These are phyloP conservation scores for Falcaria lacertinaria DNA, from an alignment of 2,888 invertebrate species.

Conservation along the genomic window DNA sequence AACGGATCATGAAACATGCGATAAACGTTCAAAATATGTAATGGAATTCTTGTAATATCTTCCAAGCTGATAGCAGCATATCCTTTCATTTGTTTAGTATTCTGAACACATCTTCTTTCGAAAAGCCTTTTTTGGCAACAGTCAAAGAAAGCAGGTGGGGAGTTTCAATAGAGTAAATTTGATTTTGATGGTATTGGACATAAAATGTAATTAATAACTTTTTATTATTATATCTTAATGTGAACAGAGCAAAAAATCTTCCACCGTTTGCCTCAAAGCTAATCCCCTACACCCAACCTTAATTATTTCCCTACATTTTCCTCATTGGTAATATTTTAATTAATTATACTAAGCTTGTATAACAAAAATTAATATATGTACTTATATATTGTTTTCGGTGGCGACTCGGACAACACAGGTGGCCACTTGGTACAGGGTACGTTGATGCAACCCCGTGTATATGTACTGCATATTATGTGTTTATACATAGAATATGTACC, in stretches of 20 bases:
- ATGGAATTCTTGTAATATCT: too few species aligned
- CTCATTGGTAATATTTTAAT: constrained; percentile 8
- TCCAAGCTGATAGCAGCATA: too few species aligned
- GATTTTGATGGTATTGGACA: too few species aligned
- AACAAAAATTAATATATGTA: constrained; percentile 52
- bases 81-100: too few species aligned
- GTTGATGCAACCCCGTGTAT: constrained; percentile 47
- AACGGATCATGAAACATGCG: too few species aligned
- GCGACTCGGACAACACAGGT: constrained; percentile 82
- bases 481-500: constrained; percentile 5
- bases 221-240: not conserved
- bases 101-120: too few species aligned
- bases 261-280: not conserved
- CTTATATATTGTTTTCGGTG: constrained; percentile 77
- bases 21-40: too few species aligned
- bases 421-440: constrained; percentile 95
- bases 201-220: not conserved
- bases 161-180: too few species aligned
- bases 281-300: not conserved
- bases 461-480: constrained; percentile 27
- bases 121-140: too few species aligned
- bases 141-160: too few species aligned
- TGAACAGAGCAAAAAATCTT: too few species aligned
- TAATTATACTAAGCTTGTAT: constrained; percentile 24
- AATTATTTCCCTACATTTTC: not conserved